Conservation (phyloP, 2,888 invertebrate genomes). For the Calameuta filiformis region DNA sequence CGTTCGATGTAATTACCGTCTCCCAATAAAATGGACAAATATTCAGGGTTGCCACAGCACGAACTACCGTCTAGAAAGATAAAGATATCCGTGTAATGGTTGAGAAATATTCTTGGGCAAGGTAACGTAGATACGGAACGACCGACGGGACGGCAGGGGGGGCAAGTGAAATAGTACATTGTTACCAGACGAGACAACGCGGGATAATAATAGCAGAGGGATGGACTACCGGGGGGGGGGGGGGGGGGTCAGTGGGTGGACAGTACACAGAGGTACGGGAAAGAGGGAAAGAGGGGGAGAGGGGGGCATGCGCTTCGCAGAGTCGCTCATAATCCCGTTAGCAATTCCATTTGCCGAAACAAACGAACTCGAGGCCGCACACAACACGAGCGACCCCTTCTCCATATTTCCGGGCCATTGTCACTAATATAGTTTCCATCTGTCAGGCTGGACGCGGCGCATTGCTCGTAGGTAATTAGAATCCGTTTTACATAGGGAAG, state of each 20-base stretch:
- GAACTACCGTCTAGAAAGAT: not conserved
- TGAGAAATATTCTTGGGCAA: not conserved
- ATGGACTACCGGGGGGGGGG: not conserved
- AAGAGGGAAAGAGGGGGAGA: not conserved
- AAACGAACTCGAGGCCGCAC: conserved; percentile 44
- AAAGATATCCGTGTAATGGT: not conserved
- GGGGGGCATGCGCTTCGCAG: not conserved
- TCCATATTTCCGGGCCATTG: conserved; percentile 38
- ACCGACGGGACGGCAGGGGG: not conserved
- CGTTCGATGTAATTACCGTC: not conserved
- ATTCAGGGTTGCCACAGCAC: not conserved
- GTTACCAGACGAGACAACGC: not conserved
- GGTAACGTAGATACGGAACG: not conserved
- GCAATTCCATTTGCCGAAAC: conserved; percentile 48
- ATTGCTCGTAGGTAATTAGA: conserved; percentile 5
- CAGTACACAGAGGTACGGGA: not conserved
- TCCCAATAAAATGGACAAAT: not conserved
- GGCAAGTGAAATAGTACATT: not conserved
- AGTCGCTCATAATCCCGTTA: conserved; percentile 47
- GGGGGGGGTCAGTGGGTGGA: not conserved
- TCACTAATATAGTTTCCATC: conserved; percentile 36
- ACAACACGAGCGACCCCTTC: conserved; percentile 25
- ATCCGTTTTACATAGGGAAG: not conserved
- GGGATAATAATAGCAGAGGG: not conserved
- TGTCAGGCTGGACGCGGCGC: conserved; percentile 14